These are phyloP conservation scores for Lepidochrysops patricia DNA, from an alignment of 2,888 invertebrate genomes.

Conservation along the genomic window DNA sequence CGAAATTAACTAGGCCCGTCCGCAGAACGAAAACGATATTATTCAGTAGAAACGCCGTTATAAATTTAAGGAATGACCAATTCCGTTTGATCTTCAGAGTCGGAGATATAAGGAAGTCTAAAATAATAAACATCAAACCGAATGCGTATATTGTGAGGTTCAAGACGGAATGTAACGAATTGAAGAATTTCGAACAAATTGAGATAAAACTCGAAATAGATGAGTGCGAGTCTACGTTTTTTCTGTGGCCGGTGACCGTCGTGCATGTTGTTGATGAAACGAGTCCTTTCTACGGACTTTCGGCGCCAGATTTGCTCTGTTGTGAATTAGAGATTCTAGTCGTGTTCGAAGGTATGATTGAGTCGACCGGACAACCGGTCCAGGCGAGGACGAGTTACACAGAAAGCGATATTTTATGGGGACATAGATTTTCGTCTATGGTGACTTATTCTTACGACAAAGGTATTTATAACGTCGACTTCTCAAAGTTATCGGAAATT, in stretches of 20 bases:
- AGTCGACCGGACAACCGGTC: constrained; percentile 89
- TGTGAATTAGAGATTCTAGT: constrained; percentile 91
- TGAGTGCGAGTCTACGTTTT: constrained; percentile 91
- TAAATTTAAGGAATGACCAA: constrained; percentile 89
- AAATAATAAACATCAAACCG: constrained; percentile 93
- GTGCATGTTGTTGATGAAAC: constrained; percentile 89
- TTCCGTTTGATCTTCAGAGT: constrained; percentile 93
- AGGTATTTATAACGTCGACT: constrained; percentile 88
- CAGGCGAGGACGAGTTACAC: constrained; percentile 89
- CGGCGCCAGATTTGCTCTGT: constrained; percentile 89
- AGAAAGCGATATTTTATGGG: constrained; percentile 88
- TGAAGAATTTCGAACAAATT: constrained; percentile 86
- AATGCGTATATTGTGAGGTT: constrained; percentile 88
- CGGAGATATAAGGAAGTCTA: constrained; percentile 95
- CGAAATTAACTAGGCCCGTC: constrained; percentile 96
- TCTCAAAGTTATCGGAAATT: constrained; percentile 89
- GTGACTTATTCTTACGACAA: constrained; percentile 81
- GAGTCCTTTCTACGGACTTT: constrained; percentile 92
- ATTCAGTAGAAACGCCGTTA: constrained; percentile 91
- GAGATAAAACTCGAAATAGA: constrained; percentile 85
- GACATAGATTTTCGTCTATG: constrained; percentile 87
- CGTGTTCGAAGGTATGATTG: constrained; percentile 91
- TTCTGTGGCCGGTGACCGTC: constrained; percentile 96
- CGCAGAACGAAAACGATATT: constrained; percentile 94
- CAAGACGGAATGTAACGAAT: constrained; percentile 82